Percentiles rank a stretch among this genome's conserved stretches.
These are phyloP conservation scores for Steinernema hermaphroditum DNA, from an alignment of 2,888 invertebrate genomes.

Conservation along the genomic window DNA sequence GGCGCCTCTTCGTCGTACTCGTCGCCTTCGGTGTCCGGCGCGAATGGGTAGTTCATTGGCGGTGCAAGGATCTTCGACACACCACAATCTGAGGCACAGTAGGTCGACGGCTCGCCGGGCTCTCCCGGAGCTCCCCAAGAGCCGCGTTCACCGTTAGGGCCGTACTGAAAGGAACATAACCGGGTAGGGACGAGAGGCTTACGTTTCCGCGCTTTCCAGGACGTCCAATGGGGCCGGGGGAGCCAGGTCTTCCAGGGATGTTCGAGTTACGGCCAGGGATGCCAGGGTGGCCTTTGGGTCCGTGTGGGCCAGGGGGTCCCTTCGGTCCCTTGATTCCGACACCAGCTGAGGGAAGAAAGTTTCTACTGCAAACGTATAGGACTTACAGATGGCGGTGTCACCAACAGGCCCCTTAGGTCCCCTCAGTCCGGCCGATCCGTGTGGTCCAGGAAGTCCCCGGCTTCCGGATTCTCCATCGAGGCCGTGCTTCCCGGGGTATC, in stretches of 20 bases:
- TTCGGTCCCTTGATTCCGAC: constrained; percentile 56
- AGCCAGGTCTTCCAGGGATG: constrained; percentile 39
- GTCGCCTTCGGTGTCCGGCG: constrained; percentile 2
- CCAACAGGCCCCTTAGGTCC: constrained; percentile 50
- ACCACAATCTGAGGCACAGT: constrained; percentile 18
- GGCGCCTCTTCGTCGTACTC: constrained; percentile 4
- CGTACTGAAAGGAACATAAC: not conserved
- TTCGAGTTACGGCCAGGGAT: constrained; percentile 55
- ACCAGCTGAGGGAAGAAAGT: constrained; percentile 51
- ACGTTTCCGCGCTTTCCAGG: constrained; percentile 55
- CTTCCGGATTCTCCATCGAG: constrained; percentile 44
- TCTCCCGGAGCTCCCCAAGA: constrained; percentile 11
- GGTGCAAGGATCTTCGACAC: constrained; percentile 22
- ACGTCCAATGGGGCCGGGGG: constrained; percentile 42
- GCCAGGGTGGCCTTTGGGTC: constrained; percentile 52
- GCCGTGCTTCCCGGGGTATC: constrained; percentile 32
- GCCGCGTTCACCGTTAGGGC: constrained; percentile 4
- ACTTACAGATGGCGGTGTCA: constrained; percentile 42
- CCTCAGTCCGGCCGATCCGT: constrained; percentile 42
- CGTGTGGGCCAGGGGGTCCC: constrained; percentile 50
- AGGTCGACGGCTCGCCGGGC: constrained; percentile 18
- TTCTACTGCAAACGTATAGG: too few species aligned
- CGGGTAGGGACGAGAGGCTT: constrained; percentile 32
- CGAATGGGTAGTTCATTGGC: not conserved
- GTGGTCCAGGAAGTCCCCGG: constrained; percentile 44